phyloP scores from a whole-genome alignment of 2,113 vertebrate species.

The Periophthalmus modestus region DNA sequence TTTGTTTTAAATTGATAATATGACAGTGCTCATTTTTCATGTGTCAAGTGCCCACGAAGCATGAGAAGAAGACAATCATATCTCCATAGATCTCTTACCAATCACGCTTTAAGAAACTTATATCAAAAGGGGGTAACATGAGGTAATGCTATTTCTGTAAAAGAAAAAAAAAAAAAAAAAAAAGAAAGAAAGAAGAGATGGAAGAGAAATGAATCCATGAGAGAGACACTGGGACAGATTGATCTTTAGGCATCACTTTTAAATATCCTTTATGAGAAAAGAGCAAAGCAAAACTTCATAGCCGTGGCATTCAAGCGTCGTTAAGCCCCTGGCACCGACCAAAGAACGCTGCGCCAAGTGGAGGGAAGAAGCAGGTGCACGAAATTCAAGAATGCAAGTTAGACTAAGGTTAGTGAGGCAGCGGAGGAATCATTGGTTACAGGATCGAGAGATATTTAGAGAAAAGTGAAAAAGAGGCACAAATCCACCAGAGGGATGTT shows the following conservation, averaged over 20 bases:
- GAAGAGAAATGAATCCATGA: conserved; percentile 51
- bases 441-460: conserved; percentile 32
- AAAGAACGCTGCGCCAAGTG: conserved; percentile 46
- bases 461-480: conserved; percentile 68
- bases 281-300: conserved; percentile 64
- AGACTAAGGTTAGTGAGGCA: conserved; percentile 32
- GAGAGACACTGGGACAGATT: conserved; percentile 67
- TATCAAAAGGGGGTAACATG: conserved; percentile 36
- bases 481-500: conserved; percentile 76
- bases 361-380: conserved; percentile 27
- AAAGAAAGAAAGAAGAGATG: conserved; percentile 22
- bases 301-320: conserved; percentile 81
- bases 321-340: conserved; percentile 77
- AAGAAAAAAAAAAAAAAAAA: conserved; percentile 34
- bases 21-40: no score
- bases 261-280: conserved; percentile 74
- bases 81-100: not conserved
- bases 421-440: conserved; percentile 47
- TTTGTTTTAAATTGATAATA: no score
- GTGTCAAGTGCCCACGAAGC: no score
- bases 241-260: conserved; percentile 68
- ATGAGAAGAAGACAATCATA: not conserved
- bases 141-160: conserved; percentile 33
- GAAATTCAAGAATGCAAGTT: conserved; percentile 13
- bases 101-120: not conserved